A percentile compares a stretch with the other conserved stretches of the same genome.
Evolutionary conservation across 1,140 invertebrate genomes (phyloP).

Genomic region (Saccostrea glomerata): DNA sequence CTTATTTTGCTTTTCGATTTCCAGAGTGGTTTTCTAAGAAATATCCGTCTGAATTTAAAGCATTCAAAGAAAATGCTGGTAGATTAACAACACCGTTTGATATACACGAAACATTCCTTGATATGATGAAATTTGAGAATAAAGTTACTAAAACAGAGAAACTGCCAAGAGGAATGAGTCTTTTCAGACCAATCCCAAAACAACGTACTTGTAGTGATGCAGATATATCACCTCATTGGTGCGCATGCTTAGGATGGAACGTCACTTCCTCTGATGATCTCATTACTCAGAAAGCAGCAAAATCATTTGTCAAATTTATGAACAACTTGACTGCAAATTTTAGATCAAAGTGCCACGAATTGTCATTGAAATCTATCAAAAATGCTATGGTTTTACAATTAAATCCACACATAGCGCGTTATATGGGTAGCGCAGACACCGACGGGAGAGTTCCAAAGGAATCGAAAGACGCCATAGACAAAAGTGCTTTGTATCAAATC

Average conservation of each 20-base stretch:
- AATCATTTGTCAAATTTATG: slow-evolving; percentile 83
- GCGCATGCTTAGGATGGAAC: slow-evolving; percentile 91
- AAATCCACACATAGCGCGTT: slow-evolving; percentile 85
- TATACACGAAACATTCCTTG: slow-evolving; percentile 78
- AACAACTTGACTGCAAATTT: slow-evolving; percentile 84
- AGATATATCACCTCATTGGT: slow-evolving; percentile 96
- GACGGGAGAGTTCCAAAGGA: slow-evolving; percentile 91
- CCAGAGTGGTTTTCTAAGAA: slow-evolving; percentile 85
- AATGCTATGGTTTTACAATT: slow-evolving; percentile 84
- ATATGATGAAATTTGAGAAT: slow-evolving; percentile 76
- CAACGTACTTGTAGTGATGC: slow-evolving; percentile 91
- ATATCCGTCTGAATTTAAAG: slow-evolving; percentile 84
- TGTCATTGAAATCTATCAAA: slow-evolving; percentile 55
- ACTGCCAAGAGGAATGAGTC: slow-evolving; percentile 83
- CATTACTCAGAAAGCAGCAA: slow-evolving; percentile 70
- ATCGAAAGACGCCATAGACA: slow-evolving; percentile 79
- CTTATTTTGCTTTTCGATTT: slow-evolving; percentile 89
- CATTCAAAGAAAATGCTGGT: slow-evolving; percentile 84
- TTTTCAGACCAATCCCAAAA: slow-evolving; percentile 83
- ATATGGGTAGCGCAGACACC: slow-evolving; percentile 86
- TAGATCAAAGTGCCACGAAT: slow-evolving; percentile 78
- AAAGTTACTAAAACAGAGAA: slow-evolving; percentile 75
- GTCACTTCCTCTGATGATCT: slow-evolving; percentile 38
- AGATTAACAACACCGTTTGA: slow-evolving; percentile 80
- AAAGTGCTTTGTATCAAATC: slow-evolving; percentile 67